Evolutionary conservation across 2,113 vertebrate species (phyloP).

Genomic region (Speoplatyrhinus poulsoni): DNA sequence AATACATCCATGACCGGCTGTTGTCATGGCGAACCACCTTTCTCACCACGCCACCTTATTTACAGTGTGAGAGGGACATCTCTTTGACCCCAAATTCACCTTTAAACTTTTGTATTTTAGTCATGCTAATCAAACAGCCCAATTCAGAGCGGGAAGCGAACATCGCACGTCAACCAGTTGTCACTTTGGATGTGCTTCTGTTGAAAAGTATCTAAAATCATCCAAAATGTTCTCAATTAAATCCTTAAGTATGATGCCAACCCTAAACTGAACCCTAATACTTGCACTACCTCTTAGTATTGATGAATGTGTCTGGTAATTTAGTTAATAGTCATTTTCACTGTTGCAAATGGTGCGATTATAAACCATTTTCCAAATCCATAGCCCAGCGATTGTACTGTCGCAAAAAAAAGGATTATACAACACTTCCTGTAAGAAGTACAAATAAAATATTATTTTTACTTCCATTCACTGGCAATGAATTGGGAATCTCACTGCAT

Average conservation of each 20-base stretch:
- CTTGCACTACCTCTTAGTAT: too few species aligned
- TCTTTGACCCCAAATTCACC: not conserved
- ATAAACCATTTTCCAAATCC: too few species aligned
- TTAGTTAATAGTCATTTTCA: too few species aligned
- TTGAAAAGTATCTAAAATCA: too few species aligned
- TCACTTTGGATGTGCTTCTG: too few species aligned
- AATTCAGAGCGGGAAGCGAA: not conserved
- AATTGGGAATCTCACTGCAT: slow-evolving; percentile 10
- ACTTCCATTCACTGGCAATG: slow-evolving; percentile 62
- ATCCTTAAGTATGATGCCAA: too few species aligned
- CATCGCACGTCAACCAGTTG: too few species aligned
- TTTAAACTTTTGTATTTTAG: not conserved
- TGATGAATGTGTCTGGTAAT: too few species aligned
- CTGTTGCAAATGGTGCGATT: too few species aligned
- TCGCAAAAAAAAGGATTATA: slow-evolving; percentile 17
- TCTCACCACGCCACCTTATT: slow-evolving; percentile 19
- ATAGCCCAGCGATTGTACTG: slow-evolving; percentile 30
- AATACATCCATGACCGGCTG: slow-evolving; percentile 50
- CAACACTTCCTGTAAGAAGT: not conserved
- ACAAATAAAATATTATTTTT: slow-evolving; percentile 27
- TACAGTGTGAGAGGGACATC: not conserved
- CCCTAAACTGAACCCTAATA: too few species aligned
- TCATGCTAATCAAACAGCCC: not conserved
- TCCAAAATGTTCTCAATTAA: too few species aligned
- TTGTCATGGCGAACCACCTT: slow-evolving; percentile 35